phyloP scores from a whole-genome alignment of 2,888 invertebrate genomes.

The Euzophera pinguis region DNA sequence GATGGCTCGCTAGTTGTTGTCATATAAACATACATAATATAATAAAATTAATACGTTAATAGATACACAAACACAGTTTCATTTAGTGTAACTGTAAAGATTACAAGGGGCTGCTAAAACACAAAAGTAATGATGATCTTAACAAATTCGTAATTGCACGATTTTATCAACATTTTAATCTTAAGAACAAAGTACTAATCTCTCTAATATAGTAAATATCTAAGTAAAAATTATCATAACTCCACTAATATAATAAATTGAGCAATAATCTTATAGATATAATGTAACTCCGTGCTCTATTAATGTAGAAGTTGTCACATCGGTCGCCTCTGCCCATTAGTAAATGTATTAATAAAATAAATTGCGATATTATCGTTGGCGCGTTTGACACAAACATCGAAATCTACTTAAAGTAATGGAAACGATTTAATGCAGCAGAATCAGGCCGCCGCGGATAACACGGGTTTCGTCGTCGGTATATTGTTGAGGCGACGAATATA shows the following conservation, averaged over 20 bases:
- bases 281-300: constrained; percentile 15
- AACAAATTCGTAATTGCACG: too few species aligned
- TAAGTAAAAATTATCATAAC: background rate
- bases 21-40: too few species aligned
- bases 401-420: constrained; percentile 78
- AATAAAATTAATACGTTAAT: too few species aligned
- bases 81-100: too few species aligned
- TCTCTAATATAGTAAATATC: too few species aligned
- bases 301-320: constrained; percentile 28
- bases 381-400: constrained; percentile 75
- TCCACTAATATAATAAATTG: background rate
- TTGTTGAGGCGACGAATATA: constrained; percentile 19
- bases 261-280: constrained; percentile 6
- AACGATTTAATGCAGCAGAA: constrained; percentile 68
- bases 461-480: constrained; percentile 33
- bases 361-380: constrained; percentile 70
- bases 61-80: too few species aligned
- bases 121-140: too few species aligned
- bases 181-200: too few species aligned
- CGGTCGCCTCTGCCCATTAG: constrained; percentile 52
- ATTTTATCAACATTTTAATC: too few species aligned
- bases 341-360: constrained; percentile 70
- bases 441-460: constrained; percentile 54
- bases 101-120: too few species aligned
- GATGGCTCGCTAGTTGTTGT: too few species aligned